Conservation (phyloP, 2,888 invertebrate genomes). For the Loripinus fragilis region DNA sequence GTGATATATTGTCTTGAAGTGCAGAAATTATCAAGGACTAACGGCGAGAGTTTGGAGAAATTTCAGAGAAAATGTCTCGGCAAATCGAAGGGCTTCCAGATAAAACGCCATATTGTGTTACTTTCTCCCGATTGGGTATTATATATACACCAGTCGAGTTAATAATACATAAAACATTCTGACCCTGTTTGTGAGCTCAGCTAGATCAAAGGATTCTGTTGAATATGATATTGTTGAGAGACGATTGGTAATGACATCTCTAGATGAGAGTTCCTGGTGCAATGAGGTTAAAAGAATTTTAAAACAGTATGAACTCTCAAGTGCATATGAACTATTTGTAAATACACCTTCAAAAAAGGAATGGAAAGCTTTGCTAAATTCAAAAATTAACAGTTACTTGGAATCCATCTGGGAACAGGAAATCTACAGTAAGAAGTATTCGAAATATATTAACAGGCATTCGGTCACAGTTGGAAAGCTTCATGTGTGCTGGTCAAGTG, state of each 20-base stretch:
- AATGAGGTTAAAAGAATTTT: neutral
- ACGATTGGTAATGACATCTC: neutral
- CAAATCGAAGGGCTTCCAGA: too few species aligned
- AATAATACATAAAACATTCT: conserved; percentile 5
- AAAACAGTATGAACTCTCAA: neutral
- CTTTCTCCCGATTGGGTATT: too few species aligned
- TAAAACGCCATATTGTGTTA: neutral
- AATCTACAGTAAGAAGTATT: too few species aligned
- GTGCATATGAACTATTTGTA: neutral
- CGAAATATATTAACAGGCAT: too few species aligned
- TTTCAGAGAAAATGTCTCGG: too few species aligned
- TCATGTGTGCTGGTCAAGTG: too few species aligned
- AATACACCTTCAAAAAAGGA: neutral
- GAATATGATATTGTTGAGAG: conserved; percentile 9
- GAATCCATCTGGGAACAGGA: neutral
- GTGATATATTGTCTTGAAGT: too few species aligned
- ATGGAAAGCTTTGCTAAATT: too few species aligned
- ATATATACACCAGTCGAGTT: neutral
- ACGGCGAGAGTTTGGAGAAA: too few species aligned
- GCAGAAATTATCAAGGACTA: too few species aligned
- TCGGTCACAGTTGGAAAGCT: too few species aligned
- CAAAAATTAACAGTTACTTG: neutral
- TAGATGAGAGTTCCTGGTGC: too few species aligned
- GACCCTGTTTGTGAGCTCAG: neutral
- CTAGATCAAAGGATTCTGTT: neutral